Conservation (phyloP, 2,888 invertebrate genomes). For the Cylindroiulus punctatus region DNA sequence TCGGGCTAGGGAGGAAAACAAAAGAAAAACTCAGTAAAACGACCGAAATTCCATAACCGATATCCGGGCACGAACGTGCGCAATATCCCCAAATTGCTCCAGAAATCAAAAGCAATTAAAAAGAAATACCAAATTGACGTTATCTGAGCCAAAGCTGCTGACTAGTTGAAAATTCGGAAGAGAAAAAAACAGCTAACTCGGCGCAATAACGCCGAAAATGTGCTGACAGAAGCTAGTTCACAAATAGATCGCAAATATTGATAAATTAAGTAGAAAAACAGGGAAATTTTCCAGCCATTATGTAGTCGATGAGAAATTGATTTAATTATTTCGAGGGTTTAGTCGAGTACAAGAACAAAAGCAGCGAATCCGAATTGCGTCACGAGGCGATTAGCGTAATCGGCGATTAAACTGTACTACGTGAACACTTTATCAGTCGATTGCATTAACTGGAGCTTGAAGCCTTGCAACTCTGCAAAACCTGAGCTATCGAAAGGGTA, state of each 20-base stretch:
- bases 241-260: constrained; percentile 19
- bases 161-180: not conserved
- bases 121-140: constrained; percentile 24
- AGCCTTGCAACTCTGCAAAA: too few relatives aligned
- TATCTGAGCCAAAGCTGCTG: not conserved
- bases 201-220: not conserved
- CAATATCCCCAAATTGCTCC: not conserved
- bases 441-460: not conserved
- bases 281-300: not conserved
- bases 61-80: not conserved
- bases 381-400: not conserved
- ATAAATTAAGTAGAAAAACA: constrained; percentile 24
- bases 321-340: constrained; percentile 21
- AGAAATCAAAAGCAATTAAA: constrained; percentile 40
- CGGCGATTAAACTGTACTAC: not conserved
- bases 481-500: too few relatives aligned
- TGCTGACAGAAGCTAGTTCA: not conserved
- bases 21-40: not conserved
- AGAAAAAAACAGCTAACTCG: not conserved
- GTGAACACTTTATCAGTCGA: not conserved
- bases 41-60: not conserved
- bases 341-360: not conserved
- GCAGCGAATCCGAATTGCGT: not conserved
- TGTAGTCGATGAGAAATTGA: not conserved
- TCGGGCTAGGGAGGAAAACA: not conserved